Evolutionary conservation across 2,888 invertebrate species (phyloP).

Genomic region (Lucinisca nassula): DNA sequence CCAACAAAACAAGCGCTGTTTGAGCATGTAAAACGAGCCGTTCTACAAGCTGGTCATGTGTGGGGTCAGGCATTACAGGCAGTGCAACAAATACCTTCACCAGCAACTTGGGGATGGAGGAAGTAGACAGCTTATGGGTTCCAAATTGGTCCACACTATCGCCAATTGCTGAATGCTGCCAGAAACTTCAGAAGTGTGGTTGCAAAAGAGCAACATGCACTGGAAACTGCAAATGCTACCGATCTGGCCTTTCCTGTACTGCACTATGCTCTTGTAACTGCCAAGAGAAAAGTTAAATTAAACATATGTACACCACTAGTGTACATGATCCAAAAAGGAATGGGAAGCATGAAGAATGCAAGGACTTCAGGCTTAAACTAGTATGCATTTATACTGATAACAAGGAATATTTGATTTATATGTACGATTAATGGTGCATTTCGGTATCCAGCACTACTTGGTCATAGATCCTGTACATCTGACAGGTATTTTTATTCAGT

Average conservation of each 20-base stretch:
- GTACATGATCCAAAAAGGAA: too few relatives aligned
- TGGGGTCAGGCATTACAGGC: slow-evolving; percentile 27
- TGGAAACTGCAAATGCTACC: slow-evolving; percentile 21
- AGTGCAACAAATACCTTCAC: background rate
- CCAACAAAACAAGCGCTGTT: slow-evolving; percentile 48
- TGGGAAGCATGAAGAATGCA: too few relatives aligned
- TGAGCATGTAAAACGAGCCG: slow-evolving; percentile 60
- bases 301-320: too few relatives aligned
- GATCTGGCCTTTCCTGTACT: background rate
- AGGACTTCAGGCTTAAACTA: too few relatives aligned
- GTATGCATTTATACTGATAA: too few relatives aligned
- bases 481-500: too few relatives aligned
- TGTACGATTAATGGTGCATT: too few relatives aligned
- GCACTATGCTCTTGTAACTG: background rate
- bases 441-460: too few relatives aligned
- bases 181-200: slow-evolving; percentile 23
- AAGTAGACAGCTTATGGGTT: background rate
- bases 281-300: too few relatives aligned
- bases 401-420: too few relatives aligned
- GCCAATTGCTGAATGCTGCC: background rate
- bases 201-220: slow-evolving; percentile 21
- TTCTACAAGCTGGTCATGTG: slow-evolving; percentile 46
- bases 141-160: slow-evolving; percentile 12
- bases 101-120: background rate
- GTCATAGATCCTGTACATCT: too few relatives aligned